Conservation (phyloP, 2,797 vertebrate species). For the Astyanax mexicanus region DNA sequence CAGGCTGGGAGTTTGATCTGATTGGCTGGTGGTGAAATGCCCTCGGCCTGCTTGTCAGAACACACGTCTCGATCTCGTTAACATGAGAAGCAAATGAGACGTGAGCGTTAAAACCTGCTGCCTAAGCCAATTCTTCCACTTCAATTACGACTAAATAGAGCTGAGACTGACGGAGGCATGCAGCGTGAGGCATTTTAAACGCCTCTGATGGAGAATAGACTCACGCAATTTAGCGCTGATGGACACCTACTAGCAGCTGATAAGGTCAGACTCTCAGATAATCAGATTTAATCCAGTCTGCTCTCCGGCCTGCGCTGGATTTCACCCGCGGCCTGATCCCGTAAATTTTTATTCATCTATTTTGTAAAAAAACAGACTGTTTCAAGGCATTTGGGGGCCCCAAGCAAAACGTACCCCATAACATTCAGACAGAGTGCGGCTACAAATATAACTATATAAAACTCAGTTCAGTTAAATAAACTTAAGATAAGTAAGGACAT, state of each 20-base stretch:
- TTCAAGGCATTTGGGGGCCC: no score
- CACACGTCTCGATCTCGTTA: neutral
- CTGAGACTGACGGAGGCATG: neutral
- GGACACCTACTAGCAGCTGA: slow-evolving; percentile 2
- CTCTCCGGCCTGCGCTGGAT: neutral
- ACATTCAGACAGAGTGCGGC: no score
- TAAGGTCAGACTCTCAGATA: slow-evolving; percentile 10
- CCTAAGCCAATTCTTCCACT: neutral
- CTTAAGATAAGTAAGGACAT: no score
- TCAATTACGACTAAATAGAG: slow-evolving; percentile 10
- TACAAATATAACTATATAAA: no score
- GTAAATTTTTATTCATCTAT: no score
- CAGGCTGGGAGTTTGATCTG: neutral
- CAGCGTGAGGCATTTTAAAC: neutral
- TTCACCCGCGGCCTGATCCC: neutral
- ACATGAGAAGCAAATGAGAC: neutral
- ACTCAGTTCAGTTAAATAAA: no score
- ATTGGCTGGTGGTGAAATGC: neutral
- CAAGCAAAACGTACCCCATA: no score
- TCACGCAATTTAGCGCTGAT: neutral
- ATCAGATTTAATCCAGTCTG: neutral
- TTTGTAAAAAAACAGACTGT: no score
- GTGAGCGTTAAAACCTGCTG: neutral
- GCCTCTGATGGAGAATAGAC: neutral
- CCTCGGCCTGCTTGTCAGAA: neutral